A percentile compares a stretch with the other conserved stretches of the same genome.
Conservation (phyloP, 2,797 vertebrate species). For the Diplodus puntazzo region DNA sequence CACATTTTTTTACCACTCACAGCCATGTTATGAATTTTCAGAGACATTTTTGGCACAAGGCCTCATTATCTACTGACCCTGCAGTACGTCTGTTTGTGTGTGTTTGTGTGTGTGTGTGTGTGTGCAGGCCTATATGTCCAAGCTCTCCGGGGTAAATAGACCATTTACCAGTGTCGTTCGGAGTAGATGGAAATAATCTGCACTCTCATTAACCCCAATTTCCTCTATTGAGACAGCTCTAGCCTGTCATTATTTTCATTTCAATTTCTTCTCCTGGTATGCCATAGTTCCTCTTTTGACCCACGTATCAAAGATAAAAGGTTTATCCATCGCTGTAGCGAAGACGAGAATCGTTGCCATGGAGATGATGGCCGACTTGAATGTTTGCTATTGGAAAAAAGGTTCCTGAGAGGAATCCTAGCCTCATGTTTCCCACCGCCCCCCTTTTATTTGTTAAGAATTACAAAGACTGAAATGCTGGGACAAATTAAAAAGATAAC, state of each 20-base stretch:
- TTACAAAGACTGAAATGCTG: not conserved
- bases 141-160: conserved; percentile 17
- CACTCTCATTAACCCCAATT: conserved; percentile 54
- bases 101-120: not conserved
- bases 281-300: conserved; percentile 33
- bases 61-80: conserved; percentile 24
- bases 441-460: not conserved
- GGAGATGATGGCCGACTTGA: conserved; percentile 26
- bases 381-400: not conserved
- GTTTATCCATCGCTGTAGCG: not conserved
- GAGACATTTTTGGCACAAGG: conserved; percentile 9
- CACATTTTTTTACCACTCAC: not conserved
- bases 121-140: not conserved
- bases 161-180: conserved; percentile 8
- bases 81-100: not conserved
- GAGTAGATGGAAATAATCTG: conserved; percentile 28
- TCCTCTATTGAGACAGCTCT: conserved; percentile 10
- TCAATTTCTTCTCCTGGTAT: conserved; percentile 23
- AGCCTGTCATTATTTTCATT: conserved; percentile 34
- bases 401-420: not conserved
- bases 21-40: conserved; percentile 1
- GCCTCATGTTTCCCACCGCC: not conserved
- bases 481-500: not conserved
- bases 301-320: conserved; percentile 38
- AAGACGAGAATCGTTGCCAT: conserved; percentile 31